phyloP scores from a whole-genome alignment of 2,888 invertebrate genomes.

The Eristalis tenax region DNA sequence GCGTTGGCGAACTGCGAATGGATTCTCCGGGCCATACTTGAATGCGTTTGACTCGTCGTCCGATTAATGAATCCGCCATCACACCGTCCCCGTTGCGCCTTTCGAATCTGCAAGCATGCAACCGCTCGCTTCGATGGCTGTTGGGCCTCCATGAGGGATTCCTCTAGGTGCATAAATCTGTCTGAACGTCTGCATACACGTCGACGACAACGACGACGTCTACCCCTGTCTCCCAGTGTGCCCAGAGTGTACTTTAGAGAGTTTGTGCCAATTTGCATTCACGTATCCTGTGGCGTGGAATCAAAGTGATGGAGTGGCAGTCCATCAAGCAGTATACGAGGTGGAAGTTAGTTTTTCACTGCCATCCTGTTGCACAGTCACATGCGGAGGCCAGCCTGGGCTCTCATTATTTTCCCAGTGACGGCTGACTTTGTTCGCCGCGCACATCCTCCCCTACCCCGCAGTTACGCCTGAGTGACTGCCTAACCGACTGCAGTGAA shows the following conservation, averaged over 20 bases:
- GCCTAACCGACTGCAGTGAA: constrained; percentile 64
- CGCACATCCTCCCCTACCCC: not conserved
- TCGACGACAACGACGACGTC: not conserved
- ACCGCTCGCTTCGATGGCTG: not conserved
- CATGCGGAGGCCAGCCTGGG: not conserved
- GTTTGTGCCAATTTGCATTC: constrained; percentile 70
- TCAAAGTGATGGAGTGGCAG: constrained; percentile 69
- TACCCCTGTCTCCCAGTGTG: not conserved
- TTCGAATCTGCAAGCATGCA: constrained; percentile 55
- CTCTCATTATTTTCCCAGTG: constrained; percentile 48
- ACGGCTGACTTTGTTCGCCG: constrained; percentile 45
- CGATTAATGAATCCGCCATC: constrained; percentile 61
- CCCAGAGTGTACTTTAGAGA: constrained; percentile 21
- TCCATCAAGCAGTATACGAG: constrained; percentile 58
- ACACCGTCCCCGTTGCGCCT: not conserved
- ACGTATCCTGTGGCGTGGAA: constrained; percentile 67
- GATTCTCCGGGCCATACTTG: constrained; percentile 61
- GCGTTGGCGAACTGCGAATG: constrained; percentile 49
- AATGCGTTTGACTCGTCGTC: constrained; percentile 67
- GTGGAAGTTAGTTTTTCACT: constrained; percentile 61
- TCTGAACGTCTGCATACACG: not conserved
- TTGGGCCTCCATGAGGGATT: constrained; percentile 32
- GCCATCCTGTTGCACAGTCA: constrained; percentile 54
- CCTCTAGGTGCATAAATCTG: constrained; percentile 46
- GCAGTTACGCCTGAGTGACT: constrained; percentile 38